Evolutionary conservation across 1,140 invertebrate species (phyloP).

Genomic region (Popillia japonica): DNA sequence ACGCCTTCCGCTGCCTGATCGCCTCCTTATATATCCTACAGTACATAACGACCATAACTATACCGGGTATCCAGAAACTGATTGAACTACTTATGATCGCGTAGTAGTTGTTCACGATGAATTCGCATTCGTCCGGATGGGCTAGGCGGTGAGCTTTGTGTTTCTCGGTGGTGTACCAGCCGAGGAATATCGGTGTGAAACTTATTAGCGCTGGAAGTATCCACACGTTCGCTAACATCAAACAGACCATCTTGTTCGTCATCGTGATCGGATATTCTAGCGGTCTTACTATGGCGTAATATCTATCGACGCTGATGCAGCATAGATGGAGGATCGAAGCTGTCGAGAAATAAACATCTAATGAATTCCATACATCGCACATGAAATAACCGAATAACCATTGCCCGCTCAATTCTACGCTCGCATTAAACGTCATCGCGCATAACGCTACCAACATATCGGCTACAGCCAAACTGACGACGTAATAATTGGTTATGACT

Average conservation of each 20-base stretch:
- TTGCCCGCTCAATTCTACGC: constrained; percentile 76
- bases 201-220: constrained; percentile 89
- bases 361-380: too few relatives aligned
- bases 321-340: too few relatives aligned
- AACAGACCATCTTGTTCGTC: constrained; percentile 81
- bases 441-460: constrained; percentile 91
- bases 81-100: constrained; percentile 90
- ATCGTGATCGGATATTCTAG: too few relatives aligned
- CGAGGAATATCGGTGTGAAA: constrained; percentile 94
- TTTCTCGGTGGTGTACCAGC: constrained; percentile 89
- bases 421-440: constrained; percentile 96
- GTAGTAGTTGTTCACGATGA: constrained; percentile 89
- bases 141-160: constrained; percentile 72
- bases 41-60: constrained; percentile 95
- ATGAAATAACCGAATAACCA: constrained; percentile 95
- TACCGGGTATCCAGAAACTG: constrained; percentile 95
- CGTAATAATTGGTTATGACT: constrained; percentile 94
- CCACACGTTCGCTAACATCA: constrained; percentile 90
- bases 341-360: too few relatives aligned
- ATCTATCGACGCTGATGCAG: constrained; percentile 93
- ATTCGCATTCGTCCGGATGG: constrained; percentile 83
- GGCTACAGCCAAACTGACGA: constrained; percentile 90
- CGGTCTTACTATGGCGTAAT: constrained; percentile 88
- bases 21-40: constrained; percentile 90
- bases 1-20: constrained; percentile 84